Conservation (phyloP, 1,140 invertebrate genomes). For the Zaprionus kolodkinae region DNA sequence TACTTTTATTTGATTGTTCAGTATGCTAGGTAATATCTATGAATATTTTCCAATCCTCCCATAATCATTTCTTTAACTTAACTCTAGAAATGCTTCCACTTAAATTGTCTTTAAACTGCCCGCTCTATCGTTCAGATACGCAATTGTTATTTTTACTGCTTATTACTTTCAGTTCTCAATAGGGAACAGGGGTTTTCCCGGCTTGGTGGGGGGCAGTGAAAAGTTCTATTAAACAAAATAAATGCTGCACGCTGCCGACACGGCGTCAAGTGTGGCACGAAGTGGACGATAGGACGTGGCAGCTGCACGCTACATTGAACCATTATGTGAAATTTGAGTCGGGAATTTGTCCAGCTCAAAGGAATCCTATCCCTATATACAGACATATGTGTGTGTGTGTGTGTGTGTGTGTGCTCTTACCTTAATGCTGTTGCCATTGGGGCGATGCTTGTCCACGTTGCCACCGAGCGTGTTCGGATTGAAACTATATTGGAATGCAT, state of each 20-base stretch:
- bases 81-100: background rate
- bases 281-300: constrained; percentile 64
- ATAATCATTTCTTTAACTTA: constrained; percentile 2
- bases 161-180: constrained; percentile 12
- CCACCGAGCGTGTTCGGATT: constrained; percentile 84
- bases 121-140: background rate
- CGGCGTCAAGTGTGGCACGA: constrained; percentile 54
- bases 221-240: constrained; percentile 78
- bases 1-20: background rate
- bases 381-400: background rate
- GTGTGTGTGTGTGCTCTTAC: constrained; percentile 68
- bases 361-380: background rate
- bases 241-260: constrained; percentile 53
- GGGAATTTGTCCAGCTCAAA: constrained; percentile 46
- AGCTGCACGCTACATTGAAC: constrained; percentile 78
- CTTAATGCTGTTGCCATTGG: constrained; percentile 85
- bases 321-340: constrained; percentile 77
- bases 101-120: constrained; percentile 2
- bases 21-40: background rate
- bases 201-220: too few species aligned
- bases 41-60: background rate
- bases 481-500: constrained; percentile 84
- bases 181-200: too few species aligned
- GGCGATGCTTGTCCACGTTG: constrained; percentile 84
- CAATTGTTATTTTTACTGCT: constrained; percentile 29